Percentiles rank a stretch among this genome's conserved stretches.
These are phyloP conservation scores for Sturnus vulgaris DNA, from an alignment of 2,113 vertebrate genomes.

Conservation along the genomic window DNA sequence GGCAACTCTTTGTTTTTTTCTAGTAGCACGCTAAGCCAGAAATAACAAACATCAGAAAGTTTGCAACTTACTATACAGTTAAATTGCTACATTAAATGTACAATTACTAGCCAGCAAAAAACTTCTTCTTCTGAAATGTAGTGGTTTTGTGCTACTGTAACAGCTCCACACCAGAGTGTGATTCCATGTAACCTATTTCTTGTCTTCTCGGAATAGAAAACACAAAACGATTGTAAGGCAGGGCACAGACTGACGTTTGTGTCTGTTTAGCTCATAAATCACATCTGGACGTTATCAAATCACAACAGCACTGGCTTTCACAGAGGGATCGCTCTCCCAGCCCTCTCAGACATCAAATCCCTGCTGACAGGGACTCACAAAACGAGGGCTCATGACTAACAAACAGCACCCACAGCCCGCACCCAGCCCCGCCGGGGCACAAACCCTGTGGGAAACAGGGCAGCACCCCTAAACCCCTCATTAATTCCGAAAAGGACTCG, in stretches of 20 bases:
- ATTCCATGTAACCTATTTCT: rapidly evolving
- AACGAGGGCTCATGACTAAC: neutral
- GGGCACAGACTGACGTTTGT: neutral
- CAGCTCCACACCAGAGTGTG: rapidly evolving
- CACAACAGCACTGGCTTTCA: rapidly evolving
- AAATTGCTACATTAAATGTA: neutral
- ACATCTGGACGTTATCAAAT: rapidly evolving
- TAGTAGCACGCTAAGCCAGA: rapidly evolving
- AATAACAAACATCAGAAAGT: neutral
- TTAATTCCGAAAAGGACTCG: rapidly evolving
- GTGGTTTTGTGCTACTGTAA: rapidly evolving
- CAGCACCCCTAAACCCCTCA: rapidly evolving
- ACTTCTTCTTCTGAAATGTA: neutral
- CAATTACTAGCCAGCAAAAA: neutral
- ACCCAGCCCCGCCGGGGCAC: neutral
- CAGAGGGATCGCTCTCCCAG: rapidly evolving
- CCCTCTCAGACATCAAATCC: neutral
- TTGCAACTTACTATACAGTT: rapidly evolving
- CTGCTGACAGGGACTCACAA: neutral
- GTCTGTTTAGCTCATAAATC: neutral
- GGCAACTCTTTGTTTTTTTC: no score
- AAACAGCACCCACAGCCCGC: neutral
- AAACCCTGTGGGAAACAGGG: rapidly evolving
- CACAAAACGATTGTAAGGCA: rapidly evolving
- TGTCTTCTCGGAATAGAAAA: no score